phyloP scores from a whole-genome alignment of 2,797 vertebrate species.

The Antrozous pallidus region DNA sequence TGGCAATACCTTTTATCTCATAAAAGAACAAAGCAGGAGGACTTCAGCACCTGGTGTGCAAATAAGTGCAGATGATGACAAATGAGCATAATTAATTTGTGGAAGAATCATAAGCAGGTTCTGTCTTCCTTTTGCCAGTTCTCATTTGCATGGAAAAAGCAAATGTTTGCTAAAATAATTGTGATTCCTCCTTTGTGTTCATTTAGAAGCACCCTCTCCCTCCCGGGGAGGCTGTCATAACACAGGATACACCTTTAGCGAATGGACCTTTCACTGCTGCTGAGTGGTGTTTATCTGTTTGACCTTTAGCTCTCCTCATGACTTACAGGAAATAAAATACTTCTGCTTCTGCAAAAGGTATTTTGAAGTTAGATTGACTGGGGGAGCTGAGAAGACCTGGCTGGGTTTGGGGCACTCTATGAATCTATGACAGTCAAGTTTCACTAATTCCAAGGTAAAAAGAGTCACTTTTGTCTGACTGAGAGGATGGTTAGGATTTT shows the following conservation, averaged over 20 bases:
- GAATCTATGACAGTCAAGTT: background rate
- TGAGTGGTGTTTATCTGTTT: background rate
- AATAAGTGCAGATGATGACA: background rate
- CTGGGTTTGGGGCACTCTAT: background rate
- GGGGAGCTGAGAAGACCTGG: background rate
- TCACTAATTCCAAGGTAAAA: background rate
- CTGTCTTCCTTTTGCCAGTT: background rate
- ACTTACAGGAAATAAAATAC: background rate
- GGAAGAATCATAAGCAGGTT: background rate
- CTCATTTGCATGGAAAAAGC: background rate
- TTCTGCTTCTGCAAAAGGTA: background rate
- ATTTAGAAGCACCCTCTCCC: background rate
- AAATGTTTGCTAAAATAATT: background rate
- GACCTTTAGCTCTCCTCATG: background rate
- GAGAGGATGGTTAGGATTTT: background rate
- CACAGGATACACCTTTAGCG: accelerated
- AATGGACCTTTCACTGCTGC: background rate
- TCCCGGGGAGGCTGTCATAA: background rate
- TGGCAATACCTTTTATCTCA: background rate
- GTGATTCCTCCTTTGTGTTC: background rate
- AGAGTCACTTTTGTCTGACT: background rate
- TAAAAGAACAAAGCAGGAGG: background rate
- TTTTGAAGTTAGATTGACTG: background rate
- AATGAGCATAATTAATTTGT: background rate
- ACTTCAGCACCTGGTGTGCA: background rate